These are phyloP conservation scores for Dolichoris vasculosae DNA, from an alignment of 1,140 invertebrate species.

Conservation along the genomic window DNA sequence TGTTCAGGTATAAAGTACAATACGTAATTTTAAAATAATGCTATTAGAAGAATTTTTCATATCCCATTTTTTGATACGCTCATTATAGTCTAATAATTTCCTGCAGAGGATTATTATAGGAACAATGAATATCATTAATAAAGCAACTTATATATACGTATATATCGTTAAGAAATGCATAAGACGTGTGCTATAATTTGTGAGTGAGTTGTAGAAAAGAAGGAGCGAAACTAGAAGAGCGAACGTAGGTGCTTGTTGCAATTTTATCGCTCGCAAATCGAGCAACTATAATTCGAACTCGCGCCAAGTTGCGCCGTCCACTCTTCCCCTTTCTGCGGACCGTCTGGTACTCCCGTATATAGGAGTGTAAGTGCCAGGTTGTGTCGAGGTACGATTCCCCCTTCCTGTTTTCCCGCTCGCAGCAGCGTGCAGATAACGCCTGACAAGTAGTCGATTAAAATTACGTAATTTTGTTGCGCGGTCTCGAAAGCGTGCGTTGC, in stretches of 20 bases:
- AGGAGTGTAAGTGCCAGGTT: conserved; percentile 23
- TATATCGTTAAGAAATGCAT: too few species aligned
- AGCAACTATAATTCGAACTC: conserved; percentile 8
- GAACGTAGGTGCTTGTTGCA: conserved; percentile 6
- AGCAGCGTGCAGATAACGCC: conserved; percentile 26
- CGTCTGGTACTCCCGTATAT: not conserved
- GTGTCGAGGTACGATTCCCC: not conserved
- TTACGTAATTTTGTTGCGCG: conserved; percentile 63
- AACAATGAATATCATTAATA: too few species aligned
- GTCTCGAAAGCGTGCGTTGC: not conserved
- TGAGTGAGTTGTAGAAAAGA: not conserved
- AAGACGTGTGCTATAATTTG: too few species aligned
- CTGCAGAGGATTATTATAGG: too few species aligned
- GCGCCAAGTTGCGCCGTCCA: not conserved
- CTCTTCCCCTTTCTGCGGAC: not conserved
- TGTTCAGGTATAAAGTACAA: too few species aligned
- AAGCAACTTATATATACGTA: too few species aligned
- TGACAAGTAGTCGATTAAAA: conserved; percentile 67
- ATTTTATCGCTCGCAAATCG: conserved; percentile 45
- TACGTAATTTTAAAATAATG: too few species aligned
- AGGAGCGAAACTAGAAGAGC: not conserved
- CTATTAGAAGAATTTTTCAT: too few species aligned
- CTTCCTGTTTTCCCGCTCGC: not conserved
- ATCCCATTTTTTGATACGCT: too few species aligned
- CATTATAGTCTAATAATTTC: too few species aligned